Evolutionary conservation across 2,888 invertebrate genomes (phyloP).

Genomic region (Sclerodermus sp.): DNA sequence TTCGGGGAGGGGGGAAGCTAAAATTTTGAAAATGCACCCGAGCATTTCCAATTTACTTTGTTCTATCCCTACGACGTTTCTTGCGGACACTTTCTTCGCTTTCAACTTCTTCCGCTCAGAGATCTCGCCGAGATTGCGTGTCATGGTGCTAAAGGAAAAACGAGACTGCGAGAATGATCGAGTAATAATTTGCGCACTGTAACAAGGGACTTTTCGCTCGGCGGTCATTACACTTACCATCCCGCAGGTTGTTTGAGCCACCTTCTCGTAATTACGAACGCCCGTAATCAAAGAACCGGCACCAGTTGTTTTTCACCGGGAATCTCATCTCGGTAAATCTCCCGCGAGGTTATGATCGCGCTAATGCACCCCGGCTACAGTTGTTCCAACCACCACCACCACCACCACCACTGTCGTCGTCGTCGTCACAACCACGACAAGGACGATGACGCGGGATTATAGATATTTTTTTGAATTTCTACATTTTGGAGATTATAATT

Average conservation of each 20-base stretch:
- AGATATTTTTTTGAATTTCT: neutral
- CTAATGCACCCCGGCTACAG: neutral
- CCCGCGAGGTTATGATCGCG: neutral
- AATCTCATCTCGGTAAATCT: neutral
- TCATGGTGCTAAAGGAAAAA: constrained; percentile 14
- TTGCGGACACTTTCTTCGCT: no score
- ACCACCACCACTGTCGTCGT: no score
- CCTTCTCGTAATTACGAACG: constrained; percentile 13
- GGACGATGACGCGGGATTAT: neutral
- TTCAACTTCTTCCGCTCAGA: no score
- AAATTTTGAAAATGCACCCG: no score
- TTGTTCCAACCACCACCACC: no score
- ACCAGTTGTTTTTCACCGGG: neutral
- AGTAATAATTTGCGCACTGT: neutral
- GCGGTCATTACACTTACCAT: neutral
- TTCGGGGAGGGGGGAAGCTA: no score
- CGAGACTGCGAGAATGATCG: constrained; percentile 16
- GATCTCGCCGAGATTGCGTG: neutral
- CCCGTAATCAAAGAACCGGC: neutral
- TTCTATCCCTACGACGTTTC: no score
- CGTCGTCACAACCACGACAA: no score
- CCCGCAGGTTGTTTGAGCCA: neutral
- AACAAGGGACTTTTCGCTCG: neutral
- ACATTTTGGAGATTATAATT: no score
- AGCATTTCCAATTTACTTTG: no score